Evolutionary conservation across 2,113 vertebrate genomes (phyloP).

Genomic region (Platichthys flesus): DNA sequence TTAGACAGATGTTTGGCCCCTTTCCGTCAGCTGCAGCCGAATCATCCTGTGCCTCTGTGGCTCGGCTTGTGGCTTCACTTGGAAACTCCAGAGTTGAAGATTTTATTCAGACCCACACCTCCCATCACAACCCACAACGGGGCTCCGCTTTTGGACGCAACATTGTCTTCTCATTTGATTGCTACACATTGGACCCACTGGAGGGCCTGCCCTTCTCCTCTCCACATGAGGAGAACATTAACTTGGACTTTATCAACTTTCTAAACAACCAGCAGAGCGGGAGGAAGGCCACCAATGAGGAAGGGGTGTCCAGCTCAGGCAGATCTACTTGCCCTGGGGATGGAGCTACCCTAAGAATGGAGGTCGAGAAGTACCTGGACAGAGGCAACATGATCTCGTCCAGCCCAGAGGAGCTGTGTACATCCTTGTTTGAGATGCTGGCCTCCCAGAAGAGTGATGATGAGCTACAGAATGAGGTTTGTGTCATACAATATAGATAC

Average conservation of each 20-base stretch:
- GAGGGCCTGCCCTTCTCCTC: slow-evolving; percentile 82
- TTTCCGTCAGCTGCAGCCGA: slow-evolving; percentile 91
- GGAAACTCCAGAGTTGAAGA: slow-evolving; percentile 83
- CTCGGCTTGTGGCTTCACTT: slow-evolving; percentile 84
- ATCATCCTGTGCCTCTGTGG: slow-evolving; percentile 84
- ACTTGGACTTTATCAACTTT: slow-evolving; percentile 89
- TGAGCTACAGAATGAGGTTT: slow-evolving; percentile 94
- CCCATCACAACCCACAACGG: slow-evolving; percentile 63
- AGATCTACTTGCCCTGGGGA: slow-evolving; percentile 59
- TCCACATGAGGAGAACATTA: slow-evolving; percentile 69
- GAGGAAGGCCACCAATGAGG: slow-evolving; percentile 65
- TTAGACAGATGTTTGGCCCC: slow-evolving; percentile 96
- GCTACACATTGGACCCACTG: slow-evolving; percentile 88
- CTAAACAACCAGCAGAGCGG: slow-evolving; percentile 83
- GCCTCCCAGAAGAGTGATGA: slow-evolving; percentile 91
- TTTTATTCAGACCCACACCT: slow-evolving; percentile 82
- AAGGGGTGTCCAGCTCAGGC: slow-evolving; percentile 71
- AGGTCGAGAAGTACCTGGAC: slow-evolving; percentile 92
- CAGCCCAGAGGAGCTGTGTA: slow-evolving; percentile 92
- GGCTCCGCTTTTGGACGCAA: slow-evolving; percentile 87
- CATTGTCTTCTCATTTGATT: slow-evolving; percentile 92
- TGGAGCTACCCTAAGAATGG: slow-evolving; percentile 84
- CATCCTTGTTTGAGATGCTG: slow-evolving; percentile 96
- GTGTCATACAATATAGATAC: neutral
- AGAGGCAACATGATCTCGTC: slow-evolving; percentile 87